Evolutionary conservation across 2,888 invertebrate species (phyloP).

Genomic region (Hermodice carunculata): DNA sequence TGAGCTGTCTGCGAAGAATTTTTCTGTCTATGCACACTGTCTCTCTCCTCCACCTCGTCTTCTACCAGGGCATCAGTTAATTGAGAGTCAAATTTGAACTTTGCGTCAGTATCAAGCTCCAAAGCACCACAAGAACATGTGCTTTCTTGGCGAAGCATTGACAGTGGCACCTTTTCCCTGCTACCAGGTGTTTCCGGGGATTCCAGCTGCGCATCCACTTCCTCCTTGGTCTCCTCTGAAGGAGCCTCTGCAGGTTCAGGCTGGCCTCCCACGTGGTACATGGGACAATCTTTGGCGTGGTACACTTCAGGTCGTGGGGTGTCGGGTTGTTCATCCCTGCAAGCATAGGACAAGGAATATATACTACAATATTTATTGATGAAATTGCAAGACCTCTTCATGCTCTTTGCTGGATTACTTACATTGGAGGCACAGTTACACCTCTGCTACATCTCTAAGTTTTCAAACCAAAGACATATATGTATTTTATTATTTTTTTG

Average conservation of each 20-base stretch:
- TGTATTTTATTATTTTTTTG: too few relatives aligned
- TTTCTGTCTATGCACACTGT: too few relatives aligned
- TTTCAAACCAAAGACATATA: too few relatives aligned
- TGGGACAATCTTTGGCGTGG: conserved; percentile 50
- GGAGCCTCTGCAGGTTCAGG: background rate
- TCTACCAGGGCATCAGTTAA: too few relatives aligned
- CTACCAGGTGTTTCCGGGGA: background rate
- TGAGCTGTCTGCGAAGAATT: too few relatives aligned
- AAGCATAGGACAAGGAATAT: background rate
- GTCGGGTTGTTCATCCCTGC: conserved; percentile 7
- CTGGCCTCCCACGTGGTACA: conserved; percentile 17
- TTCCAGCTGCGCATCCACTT: background rate
- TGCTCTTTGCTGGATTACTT: too few relatives aligned
- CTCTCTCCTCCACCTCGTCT: background rate
- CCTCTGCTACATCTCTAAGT: too few relatives aligned
- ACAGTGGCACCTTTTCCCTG: background rate
- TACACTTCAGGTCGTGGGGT: conserved; percentile 52
- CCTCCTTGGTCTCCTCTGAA: background rate
- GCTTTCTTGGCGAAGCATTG: conserved; percentile 12
- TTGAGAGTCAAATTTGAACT: too few relatives aligned
- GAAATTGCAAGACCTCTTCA: too few relatives aligned
- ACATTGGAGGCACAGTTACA: too few relatives aligned
- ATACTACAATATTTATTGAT: too few relatives aligned
- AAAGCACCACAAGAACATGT: conserved; percentile 30
- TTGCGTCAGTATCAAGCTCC: too few relatives aligned